phyloP scores from a whole-genome alignment of 2,888 invertebrate species.

The Seira sanloemensis region DNA sequence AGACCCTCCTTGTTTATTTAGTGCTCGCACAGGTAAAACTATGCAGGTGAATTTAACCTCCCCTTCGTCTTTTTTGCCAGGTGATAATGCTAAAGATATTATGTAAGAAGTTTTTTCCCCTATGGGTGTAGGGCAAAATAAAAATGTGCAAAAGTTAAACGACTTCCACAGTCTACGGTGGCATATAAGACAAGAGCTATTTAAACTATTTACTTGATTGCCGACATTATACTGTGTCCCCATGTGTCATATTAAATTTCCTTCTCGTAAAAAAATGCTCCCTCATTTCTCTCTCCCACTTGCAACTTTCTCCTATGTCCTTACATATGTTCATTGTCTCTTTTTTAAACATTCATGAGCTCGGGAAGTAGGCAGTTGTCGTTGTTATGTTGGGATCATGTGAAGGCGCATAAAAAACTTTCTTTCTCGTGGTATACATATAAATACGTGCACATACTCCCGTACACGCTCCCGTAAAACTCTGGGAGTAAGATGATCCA shows the following conservation, averaged over 20 bases:
- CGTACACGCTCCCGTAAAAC: neutral
- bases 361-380: neutral
- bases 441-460: neutral
- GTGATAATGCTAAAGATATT: no score
- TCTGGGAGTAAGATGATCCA: neutral
- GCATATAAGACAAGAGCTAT: constrained; percentile 18
- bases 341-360: constrained; percentile 34
- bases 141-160: constrained; percentile 4
- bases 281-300: constrained; percentile 1
- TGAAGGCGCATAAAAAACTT: constrained; percentile 29
- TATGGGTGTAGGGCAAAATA: neutral
- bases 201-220: constrained; percentile 60
- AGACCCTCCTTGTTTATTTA: no score
- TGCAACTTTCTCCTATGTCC: neutral
- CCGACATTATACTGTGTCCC: constrained; percentile 56
- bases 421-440: neutral
- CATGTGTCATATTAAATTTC: constrained; percentile 57
- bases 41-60: no score
- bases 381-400: constrained; percentile 21
- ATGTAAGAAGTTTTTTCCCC: neutral
- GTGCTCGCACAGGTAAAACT: no score
- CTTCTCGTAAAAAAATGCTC: constrained; percentile 3
- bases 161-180: neutral
- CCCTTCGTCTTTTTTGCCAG: no score
- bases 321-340: neutral